A percentile compares a stretch with the other conserved stretches of the same genome.
Evolutionary conservation across 2,113 vertebrate genomes (phyloP).

Genomic region (Tetraodon nigroviridis): DNA sequence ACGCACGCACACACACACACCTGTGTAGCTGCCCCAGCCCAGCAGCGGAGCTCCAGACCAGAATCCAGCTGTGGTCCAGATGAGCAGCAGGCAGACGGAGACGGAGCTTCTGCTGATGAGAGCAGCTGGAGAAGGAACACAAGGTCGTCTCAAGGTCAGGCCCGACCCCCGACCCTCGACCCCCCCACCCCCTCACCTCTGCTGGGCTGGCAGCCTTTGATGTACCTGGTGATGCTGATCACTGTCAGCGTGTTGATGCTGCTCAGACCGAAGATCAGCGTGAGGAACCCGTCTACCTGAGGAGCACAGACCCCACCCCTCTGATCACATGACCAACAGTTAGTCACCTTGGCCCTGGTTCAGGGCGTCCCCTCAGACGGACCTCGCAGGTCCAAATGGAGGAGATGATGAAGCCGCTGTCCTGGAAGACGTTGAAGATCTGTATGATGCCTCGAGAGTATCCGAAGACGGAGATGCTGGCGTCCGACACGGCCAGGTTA

Average conservation of each 20-base stretch:
- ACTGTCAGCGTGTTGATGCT: constrained; percentile 84
- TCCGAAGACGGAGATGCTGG: constrained; percentile 59
- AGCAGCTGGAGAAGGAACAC: constrained; percentile 59
- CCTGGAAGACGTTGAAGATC: constrained; percentile 57
- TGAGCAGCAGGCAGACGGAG: constrained; percentile 66
- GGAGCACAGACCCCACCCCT: constrained; percentile 4
- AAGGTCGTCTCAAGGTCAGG: too few species aligned
- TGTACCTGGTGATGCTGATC: constrained; percentile 82
- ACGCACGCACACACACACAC: background rate
- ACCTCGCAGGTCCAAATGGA: constrained; percentile 58
- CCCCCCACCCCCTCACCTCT: constrained; percentile 43
- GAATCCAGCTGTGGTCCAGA: constrained; percentile 79
- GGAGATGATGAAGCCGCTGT: constrained; percentile 47
- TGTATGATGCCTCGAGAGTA: constrained; percentile 63
- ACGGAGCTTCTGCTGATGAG: constrained; percentile 74
- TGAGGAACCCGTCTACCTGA: constrained; percentile 84
- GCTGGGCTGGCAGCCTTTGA: constrained; percentile 76
- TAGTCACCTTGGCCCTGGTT: too few species aligned
- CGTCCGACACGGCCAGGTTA: constrained; percentile 55
- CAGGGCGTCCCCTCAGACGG: too few species aligned
- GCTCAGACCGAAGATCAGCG: constrained; percentile 79
- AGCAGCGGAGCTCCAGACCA: constrained; percentile 80
- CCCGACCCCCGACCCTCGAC: too few species aligned
- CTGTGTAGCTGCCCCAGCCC: constrained; percentile 75
- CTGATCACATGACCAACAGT: background rate